A percentile compares a stretch with the other conserved stretches of the same genome.
Conservation (phyloP, 2,797 vertebrate species). For the Muscicapa comitata region DNA sequence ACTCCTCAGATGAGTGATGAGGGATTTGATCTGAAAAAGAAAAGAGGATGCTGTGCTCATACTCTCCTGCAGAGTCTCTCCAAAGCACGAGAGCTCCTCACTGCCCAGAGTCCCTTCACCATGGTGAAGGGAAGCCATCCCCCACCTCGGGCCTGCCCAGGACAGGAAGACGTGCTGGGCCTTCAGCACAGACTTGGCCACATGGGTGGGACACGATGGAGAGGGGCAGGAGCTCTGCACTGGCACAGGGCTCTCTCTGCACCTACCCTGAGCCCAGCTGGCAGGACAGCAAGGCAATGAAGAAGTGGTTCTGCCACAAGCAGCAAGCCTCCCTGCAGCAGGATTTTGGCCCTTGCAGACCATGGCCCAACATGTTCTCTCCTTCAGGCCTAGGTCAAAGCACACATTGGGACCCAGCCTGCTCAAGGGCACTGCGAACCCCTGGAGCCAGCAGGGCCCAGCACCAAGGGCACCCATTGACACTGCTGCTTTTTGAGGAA, state of each 20-base stretch:
- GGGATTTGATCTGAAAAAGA: background rate
- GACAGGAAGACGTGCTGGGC: background rate
- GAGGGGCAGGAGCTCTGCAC: fast-evolving
- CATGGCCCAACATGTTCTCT: fast-evolving
- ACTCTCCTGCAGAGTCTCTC: background rate
- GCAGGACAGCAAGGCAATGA: background rate
- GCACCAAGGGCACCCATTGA: background rate
- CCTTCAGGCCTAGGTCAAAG: background rate
- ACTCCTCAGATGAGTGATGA: background rate
- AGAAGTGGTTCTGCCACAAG: background rate
- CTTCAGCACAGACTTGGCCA: background rate
- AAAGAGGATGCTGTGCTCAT: background rate
- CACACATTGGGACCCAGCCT: fast-evolving
- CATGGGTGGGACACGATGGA: fast-evolving
- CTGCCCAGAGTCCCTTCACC: background rate
- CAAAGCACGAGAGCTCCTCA: fast-evolving
- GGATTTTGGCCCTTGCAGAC: background rate
- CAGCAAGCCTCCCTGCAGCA: background rate
- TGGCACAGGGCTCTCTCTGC: background rate
- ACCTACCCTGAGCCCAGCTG: fast-evolving
- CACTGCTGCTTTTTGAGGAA: background rate
- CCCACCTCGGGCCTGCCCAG: fast-evolving
- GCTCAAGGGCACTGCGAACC: fast-evolving
- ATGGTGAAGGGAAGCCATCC: background rate
- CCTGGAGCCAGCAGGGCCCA: background rate